Conservation (phyloP, 2,113 vertebrate genomes). For the Chunga burmeisteri region DNA sequence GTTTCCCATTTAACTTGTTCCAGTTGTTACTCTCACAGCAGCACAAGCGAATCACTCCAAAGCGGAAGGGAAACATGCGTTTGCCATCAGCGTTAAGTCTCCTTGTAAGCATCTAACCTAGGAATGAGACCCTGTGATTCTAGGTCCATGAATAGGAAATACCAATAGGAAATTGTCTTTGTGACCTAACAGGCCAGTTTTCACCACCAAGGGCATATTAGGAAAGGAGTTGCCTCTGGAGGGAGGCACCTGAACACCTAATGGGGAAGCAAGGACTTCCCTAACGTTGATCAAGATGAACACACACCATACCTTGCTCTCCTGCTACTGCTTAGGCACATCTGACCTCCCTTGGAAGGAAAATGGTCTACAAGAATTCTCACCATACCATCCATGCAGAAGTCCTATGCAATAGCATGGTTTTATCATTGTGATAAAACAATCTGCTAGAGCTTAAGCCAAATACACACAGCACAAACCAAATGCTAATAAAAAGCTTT, state of each 20-base stretch:
- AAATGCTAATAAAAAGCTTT: neutral
- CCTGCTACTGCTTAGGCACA: neutral
- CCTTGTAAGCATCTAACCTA: neutral
- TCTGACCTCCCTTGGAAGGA: neutral
- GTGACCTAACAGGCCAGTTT: neutral
- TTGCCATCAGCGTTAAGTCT: neutral
- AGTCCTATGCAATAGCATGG: accelerated
- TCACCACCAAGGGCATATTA: neutral
- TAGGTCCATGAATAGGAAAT: neutral
- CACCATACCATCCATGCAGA: neutral
- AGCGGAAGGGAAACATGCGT: neutral
- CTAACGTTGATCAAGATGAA: neutral
- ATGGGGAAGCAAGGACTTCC: neutral
- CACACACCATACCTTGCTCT: neutral
- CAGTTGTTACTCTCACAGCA: neutral
- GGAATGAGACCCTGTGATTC: neutral
- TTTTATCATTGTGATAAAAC: neutral
- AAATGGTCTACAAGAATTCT: neutral
- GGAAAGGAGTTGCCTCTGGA: neutral
- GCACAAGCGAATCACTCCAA: neutral
- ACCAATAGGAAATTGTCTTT: neutral
- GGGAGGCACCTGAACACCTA: neutral
- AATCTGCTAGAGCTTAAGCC: neutral
- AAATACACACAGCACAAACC: neutral
- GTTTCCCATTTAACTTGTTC: neutral